phyloP scores from a whole-genome alignment of 2,888 invertebrate genomes.

The Drosophila limbata region DNA sequence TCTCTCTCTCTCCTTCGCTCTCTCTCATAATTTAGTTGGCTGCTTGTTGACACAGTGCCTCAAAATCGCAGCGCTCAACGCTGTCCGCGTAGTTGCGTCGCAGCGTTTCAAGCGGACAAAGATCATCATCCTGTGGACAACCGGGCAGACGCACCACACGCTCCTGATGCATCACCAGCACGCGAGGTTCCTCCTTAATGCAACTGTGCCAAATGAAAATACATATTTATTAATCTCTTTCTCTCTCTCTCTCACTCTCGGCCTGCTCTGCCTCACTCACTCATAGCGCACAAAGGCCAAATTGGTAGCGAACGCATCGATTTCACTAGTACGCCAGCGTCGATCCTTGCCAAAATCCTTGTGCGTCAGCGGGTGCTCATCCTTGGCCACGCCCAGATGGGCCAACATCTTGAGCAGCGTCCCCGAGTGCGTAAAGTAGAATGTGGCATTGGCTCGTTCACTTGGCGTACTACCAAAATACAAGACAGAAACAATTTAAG shows the following conservation, averaged over 20 bases:
- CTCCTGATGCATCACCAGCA: slow-evolving; percentile 92
- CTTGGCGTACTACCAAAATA: slow-evolving; percentile 57
- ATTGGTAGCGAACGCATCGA: slow-evolving; percentile 93
- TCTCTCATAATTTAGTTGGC: slow-evolving; percentile 30
- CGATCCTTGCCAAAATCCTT: slow-evolving; percentile 86
- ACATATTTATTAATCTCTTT: background rate
- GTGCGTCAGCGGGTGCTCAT: slow-evolving; percentile 87
- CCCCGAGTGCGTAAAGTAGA: slow-evolving; percentile 94
- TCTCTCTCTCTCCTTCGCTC: background rate
- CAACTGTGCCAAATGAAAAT: slow-evolving; percentile 49
- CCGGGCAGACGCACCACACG: slow-evolving; percentile 89
- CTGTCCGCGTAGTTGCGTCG: slow-evolving; percentile 87
- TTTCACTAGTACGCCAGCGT: slow-evolving; percentile 88
- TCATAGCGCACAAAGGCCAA: slow-evolving; percentile 91
- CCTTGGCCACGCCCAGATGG: slow-evolving; percentile 90
- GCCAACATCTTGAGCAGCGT: slow-evolving; percentile 91
- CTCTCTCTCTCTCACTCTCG: background rate
- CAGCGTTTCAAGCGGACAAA: slow-evolving; percentile 89
- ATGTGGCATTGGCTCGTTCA: slow-evolving; percentile 85
- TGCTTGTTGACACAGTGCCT: slow-evolving; percentile 87
- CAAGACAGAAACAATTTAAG: too few species aligned
- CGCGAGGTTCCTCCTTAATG: slow-evolving; percentile 83
- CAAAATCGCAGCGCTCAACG: slow-evolving; percentile 89
- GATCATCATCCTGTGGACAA: slow-evolving; percentile 87
- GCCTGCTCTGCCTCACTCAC: slow-evolving; percentile 85